phyloP scores from a whole-genome alignment of 2,113 vertebrate species.

The Pagrus major region DNA sequence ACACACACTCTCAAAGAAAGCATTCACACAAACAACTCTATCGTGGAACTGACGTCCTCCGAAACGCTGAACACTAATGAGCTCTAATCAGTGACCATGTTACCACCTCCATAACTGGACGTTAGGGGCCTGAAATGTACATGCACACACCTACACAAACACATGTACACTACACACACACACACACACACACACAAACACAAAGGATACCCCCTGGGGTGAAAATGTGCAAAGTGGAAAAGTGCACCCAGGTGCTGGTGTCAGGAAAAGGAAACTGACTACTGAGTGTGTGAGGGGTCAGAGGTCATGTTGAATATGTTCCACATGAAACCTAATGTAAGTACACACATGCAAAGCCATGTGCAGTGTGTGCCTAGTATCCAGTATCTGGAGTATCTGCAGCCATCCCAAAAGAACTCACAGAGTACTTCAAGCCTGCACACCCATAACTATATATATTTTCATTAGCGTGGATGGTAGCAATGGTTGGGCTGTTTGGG shows the following conservation, averaged over 20 bases:
- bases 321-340: conserved; percentile 41
- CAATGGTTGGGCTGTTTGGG: neutral
- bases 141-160: neutral
- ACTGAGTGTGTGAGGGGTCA: conserved; percentile 59
- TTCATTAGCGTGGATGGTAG: conserved; percentile 37
- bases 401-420: neutral
- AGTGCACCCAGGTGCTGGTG: conserved; percentile 71
- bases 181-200: neutral
- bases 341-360: conserved; percentile 22
- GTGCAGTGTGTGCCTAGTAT: neutral
- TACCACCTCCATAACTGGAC: conserved; percentile 35
- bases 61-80: conserved; percentile 36
- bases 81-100: conserved; percentile 43
- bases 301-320: conserved; percentile 57
- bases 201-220: conserved; percentile 17
- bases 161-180: conserved; percentile 7
- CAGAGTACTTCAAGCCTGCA: neutral
- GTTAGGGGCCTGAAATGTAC: neutral
- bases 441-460: neutral
- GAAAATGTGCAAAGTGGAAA: conserved; percentile 57
- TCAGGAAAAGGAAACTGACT: conserved; percentile 68
- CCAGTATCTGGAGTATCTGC: neutral
- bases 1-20: neutral
- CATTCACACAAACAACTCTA: conserved; percentile 9
- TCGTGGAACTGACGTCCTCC: neutral